Evolutionary conservation across 2,888 invertebrate species (phyloP).

Genomic region (Scrobipalpa costella): DNA sequence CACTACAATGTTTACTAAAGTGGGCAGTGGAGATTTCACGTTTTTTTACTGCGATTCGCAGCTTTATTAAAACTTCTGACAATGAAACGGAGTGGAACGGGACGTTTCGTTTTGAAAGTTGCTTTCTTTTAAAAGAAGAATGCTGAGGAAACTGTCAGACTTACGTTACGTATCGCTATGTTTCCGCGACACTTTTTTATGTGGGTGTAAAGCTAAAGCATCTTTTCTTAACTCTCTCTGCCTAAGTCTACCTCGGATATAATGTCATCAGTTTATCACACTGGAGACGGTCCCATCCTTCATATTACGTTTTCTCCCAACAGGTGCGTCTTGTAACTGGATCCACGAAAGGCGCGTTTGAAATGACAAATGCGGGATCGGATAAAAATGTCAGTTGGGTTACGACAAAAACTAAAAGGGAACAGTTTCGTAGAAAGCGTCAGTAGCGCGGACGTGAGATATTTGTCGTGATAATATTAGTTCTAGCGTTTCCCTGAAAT

Average conservation of each 20-base stretch:
- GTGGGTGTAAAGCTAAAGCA: not conserved
- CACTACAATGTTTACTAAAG: slow-evolving; percentile 19
- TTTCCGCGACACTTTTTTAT: slow-evolving; percentile 13
- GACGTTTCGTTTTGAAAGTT: not conserved
- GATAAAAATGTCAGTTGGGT: slow-evolving; percentile 55
- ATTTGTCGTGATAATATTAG: slow-evolving; percentile 76
- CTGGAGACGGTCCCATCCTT: slow-evolving; percentile 15
- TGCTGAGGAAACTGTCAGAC: not conserved
- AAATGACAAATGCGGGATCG: slow-evolving; percentile 55
- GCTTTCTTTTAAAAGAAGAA: not conserved
- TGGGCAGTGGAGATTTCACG: not conserved
- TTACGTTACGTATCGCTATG: not conserved
- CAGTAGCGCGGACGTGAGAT: slow-evolving; percentile 62
- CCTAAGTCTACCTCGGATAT: slow-evolving; percentile 13
- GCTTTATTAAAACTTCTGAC: not conserved
- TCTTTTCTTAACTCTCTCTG: not conserved
- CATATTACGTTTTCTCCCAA: slow-evolving; percentile 32
- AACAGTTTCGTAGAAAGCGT: slow-evolving; percentile 58
- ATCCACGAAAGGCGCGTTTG: slow-evolving; percentile 51
- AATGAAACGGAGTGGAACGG: not conserved
- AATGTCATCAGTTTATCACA: slow-evolving; percentile 18
- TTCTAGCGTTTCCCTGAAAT: slow-evolving; percentile 64
- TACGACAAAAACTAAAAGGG: slow-evolving; percentile 49
- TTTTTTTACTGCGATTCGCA: not conserved
- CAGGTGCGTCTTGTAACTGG: slow-evolving; percentile 59